Evolutionary conservation across 2,888 invertebrate genomes (phyloP).

Genomic region (Sarcophaga rosellei): DNA sequence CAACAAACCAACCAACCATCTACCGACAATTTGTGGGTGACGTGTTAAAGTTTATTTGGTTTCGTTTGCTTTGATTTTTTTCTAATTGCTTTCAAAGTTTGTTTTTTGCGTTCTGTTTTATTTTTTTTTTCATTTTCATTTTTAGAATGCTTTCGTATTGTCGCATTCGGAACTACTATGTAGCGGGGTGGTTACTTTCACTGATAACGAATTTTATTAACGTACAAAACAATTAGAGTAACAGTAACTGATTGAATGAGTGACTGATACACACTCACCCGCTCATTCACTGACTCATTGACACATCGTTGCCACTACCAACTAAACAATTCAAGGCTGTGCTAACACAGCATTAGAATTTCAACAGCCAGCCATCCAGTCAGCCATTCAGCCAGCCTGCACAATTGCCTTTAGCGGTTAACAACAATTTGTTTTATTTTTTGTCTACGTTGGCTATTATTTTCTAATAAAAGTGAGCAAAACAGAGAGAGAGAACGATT

Average conservation of each 20-base stretch:
- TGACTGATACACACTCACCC: not conserved
- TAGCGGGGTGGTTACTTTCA: slow-evolving; percentile 44
- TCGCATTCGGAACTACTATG: not conserved
- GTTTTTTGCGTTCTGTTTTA: not conserved
- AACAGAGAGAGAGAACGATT: not conserved
- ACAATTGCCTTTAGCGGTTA: not conserved
- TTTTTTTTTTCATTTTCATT: too few relatives aligned
- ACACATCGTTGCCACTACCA: not conserved
- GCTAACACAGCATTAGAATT: slow-evolving; percentile 16
- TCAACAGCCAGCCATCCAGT: slow-evolving; percentile 4
- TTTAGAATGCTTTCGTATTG: not conserved
- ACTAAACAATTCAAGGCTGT: slow-evolving; percentile 19
- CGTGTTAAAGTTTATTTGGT: slow-evolving; percentile 42
- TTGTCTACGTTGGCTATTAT: not conserved
- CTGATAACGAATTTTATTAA: slow-evolving; percentile 52
- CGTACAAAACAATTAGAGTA: slow-evolving; percentile 43
- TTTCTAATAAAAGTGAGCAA: not conserved
- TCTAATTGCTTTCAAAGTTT: not conserved
- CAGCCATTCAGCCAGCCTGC: not conserved
- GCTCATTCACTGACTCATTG: not conserved
- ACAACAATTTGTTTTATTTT: not conserved
- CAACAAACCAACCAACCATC: not conserved
- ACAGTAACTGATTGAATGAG: not conserved
- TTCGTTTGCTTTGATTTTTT: not conserved
- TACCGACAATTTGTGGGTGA: slow-evolving; percentile 38